Evolutionary conservation across 2,888 invertebrate species (phyloP), one percentile per base, ranked within the genome.

Genomic region (Drosophila eohydei): DNA sequence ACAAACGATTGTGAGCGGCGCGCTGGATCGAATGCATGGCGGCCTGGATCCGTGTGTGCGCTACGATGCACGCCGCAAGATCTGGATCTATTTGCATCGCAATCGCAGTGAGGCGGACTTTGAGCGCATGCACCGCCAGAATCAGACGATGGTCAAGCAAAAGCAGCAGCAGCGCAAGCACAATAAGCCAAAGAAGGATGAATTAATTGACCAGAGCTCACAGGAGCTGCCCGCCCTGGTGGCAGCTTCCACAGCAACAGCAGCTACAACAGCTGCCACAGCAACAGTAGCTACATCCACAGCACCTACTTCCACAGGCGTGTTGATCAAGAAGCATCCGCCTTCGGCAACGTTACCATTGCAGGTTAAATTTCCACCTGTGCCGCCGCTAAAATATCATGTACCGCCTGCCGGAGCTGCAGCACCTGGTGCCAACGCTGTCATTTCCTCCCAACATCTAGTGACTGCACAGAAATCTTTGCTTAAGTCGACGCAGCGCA

Each of bases 11-110:
- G 96, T 98, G 0, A 97, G 97, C 70, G 97, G 98, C 0, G 98
- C 98, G 0, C 93, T 99, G 52, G 98, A 99, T 91, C 94, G 98
- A 21, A 95, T 99, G 91, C 97, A 98, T 86, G 96, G 96, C 11
- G 97, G 98, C 79, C 92, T 94, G 0, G 98, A 98, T 93, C 98
- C 98, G 0, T 97, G 98, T 86, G 98, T 98, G 1, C 96, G 97
- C 86, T 98, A 98, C 91, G 98, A 98, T 92, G 96, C 97, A 1
- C 96, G 97, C 84, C 95, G 97, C 5, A 98, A 98, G 87, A 95
- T 97, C 36, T 99, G 99, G 99, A 97, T 98, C n/a, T 98, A 98
- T 92, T 93, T 98, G 62, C 98, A 98, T 92, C 94, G 98, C 64
- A 95, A 95, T 90, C 92, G 94, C 52, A 93, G 93, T 0, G 94